Evolutionary conservation across 1,140 invertebrate species (phyloP).

Genomic region (Goniozus legneri): DNA sequence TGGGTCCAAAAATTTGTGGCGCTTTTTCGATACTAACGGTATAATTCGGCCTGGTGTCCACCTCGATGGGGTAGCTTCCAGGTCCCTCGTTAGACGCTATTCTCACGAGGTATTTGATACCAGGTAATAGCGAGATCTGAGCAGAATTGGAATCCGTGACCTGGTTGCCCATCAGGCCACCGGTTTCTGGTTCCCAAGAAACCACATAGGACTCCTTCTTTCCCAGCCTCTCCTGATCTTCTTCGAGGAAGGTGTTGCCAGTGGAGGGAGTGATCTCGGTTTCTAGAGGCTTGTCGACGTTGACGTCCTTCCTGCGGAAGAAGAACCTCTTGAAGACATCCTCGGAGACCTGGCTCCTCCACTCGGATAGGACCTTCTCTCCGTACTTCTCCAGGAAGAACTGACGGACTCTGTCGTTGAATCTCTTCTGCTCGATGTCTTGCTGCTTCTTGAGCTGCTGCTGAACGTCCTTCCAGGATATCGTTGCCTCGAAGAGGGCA

Average conservation of each 20-base stretch:
- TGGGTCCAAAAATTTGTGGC: no score
- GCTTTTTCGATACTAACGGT: no score
- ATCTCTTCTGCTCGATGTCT: slow-evolving; percentile 35
- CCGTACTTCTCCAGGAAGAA: slow-evolving; percentile 46
- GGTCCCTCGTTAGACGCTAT: slow-evolving; percentile 48
- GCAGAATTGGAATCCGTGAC: slow-evolving; percentile 43
- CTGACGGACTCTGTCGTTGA: slow-evolving; percentile 42
- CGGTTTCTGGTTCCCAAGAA: slow-evolving; percentile 47
- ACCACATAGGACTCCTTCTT: slow-evolving; percentile 40
- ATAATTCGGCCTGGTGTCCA: slow-evolving; percentile 41
- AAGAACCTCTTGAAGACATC: slow-evolving; percentile 44
- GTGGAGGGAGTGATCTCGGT: slow-evolving; percentile 31
- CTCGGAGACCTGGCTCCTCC: slow-evolving; percentile 36
- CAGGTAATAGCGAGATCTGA: slow-evolving; percentile 45
- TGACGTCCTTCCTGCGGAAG: slow-evolving; percentile 36
- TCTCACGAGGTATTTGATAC: slow-evolving; percentile 44
- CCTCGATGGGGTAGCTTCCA: slow-evolving; percentile 47
- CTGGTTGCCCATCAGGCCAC: slow-evolving; percentile 50
- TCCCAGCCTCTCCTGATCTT: slow-evolving; percentile 4
- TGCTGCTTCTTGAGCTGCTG: slow-evolving; percentile 36
- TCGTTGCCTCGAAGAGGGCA: slow-evolving; percentile 42
- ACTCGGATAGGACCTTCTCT: slow-evolving; percentile 40
- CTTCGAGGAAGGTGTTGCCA: slow-evolving; percentile 12
- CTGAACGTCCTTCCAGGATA: slow-evolving; percentile 43
- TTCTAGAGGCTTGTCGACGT: slow-evolving; percentile 21